Percentiles rank a stretch among this genome's conserved stretches.
Conservation (phyloP, 2,797 vertebrate species). For the Spinus olivaceus region DNA sequence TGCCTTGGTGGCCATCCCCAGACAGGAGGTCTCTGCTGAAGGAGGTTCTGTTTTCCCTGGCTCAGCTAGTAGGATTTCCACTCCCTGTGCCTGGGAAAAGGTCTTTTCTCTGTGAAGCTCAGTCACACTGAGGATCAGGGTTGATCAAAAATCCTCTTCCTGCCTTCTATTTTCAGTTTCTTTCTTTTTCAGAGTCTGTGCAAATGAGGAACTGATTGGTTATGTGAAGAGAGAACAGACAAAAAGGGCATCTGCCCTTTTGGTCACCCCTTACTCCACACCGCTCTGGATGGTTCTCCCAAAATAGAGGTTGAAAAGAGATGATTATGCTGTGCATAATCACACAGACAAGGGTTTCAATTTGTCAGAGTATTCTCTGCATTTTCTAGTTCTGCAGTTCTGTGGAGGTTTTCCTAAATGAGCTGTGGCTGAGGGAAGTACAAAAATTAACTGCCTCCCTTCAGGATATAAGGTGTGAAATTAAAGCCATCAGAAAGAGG, state of each 20-base stretch:
- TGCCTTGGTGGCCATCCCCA: neutral
- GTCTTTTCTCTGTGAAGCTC: neutral
- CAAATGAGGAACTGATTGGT: neutral
- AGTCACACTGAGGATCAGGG: neutral
- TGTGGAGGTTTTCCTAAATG: conserved; percentile 3
- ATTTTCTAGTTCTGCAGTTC: neutral
- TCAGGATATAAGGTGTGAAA: conserved; percentile 41
- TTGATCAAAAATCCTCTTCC: neutral
- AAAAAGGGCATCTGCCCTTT: neutral
- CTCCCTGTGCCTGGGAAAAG: neutral
- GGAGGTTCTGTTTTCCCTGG: neutral
- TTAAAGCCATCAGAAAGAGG: conserved; percentile 51
- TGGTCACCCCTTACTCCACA: neutral
- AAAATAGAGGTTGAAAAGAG: neutral
- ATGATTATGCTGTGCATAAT: neutral
- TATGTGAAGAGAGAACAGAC: neutral
- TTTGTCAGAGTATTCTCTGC: neutral
- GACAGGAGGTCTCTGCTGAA: neutral
- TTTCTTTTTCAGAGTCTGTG: neutral
- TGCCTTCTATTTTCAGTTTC: neutral
- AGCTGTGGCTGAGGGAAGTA: conserved; percentile 33
- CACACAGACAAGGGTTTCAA: neutral
- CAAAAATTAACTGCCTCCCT: conserved; percentile 47
- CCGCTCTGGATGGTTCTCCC: neutral
- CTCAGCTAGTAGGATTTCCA: neutral